Percentiles rank a stretch among this genome's conserved stretches.
These are phyloP conservation scores for Phallusia fumigata DNA, from an alignment of 23 tunicate species.

Conservation along the genomic window DNA sequence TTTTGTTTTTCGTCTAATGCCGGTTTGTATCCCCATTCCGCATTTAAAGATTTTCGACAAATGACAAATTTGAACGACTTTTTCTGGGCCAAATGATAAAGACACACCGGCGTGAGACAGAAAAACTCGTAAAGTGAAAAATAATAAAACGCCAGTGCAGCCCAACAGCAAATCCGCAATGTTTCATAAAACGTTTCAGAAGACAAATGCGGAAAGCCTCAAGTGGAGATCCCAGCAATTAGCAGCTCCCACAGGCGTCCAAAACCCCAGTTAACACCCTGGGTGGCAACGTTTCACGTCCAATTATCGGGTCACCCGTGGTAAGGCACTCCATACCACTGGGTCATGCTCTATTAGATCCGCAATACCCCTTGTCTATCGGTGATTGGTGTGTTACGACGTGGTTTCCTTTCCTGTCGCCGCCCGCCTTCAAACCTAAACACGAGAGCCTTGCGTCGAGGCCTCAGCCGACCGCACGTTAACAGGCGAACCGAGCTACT, in stretches of 20 bases:
- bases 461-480: too few relatives aligned
- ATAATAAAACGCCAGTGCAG: too few relatives aligned
- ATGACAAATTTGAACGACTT: too few relatives aligned
- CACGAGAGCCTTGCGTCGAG: neutral
- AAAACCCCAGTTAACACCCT: neutral
- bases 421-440: neutral
- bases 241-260: neutral
- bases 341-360: neutral
- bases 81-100: too few relatives aligned
- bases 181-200: neutral
- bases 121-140: too few relatives aligned
- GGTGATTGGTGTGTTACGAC: neutral
- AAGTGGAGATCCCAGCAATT: neutral
- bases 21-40: too few relatives aligned
- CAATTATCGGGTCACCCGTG: neutral
- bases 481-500: too few relatives aligned
- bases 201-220: neutral
- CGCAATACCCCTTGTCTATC: conserved; percentile 2
- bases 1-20: too few relatives aligned
- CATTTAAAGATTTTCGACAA: too few relatives aligned
- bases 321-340: neutral
- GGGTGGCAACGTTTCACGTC: conserved; percentile 3
- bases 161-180: neutral
- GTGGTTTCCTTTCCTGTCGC: neutral
- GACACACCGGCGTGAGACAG: too few relatives aligned